Evolutionary conservation across 2,888 invertebrate species (phyloP).

Genomic region (Mycalesis mineus): DNA sequence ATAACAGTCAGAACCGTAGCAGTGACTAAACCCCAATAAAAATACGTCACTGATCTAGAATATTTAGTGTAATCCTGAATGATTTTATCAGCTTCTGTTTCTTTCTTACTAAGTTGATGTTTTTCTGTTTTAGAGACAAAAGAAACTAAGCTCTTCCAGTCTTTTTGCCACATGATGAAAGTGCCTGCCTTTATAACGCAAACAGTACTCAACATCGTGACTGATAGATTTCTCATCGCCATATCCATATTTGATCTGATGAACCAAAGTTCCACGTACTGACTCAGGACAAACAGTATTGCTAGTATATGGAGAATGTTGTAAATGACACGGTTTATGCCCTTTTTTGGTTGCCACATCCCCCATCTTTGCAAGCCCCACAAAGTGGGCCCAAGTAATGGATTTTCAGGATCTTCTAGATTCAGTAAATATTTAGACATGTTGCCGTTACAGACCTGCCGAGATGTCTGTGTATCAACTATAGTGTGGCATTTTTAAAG

Average conservation of each 20-base stretch:
- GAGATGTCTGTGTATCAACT: not conserved
- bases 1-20: constrained; percentile 54
- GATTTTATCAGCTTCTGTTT: constrained; percentile 34
- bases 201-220: constrained; percentile 57
- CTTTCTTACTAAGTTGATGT: constrained; percentile 40
- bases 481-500: not conserved
- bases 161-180: constrained; percentile 51
- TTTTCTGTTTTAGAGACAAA: constrained; percentile 50
- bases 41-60: constrained; percentile 52
- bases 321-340: constrained; percentile 34
- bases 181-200: constrained; percentile 56
- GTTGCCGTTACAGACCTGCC: not conserved
- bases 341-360: constrained; percentile 45
- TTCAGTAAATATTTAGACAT: constrained; percentile 24
- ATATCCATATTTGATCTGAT: constrained; percentile 46
- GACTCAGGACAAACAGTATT: constrained; percentile 50
- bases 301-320: constrained; percentile 45
- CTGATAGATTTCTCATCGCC: constrained; percentile 56
- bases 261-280: constrained; percentile 58
- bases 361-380: constrained; percentile 48
- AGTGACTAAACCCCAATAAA: constrained; percentile 53
- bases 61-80: constrained; percentile 52
- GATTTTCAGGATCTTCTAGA: constrained; percentile 42
- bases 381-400: constrained; percentile 50
- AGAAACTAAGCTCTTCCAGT: constrained; percentile 49